These are phyloP conservation scores for Heliconius eleuchia DNA, from an alignment of 1,140 invertebrate genomes.

Conservation along the genomic window DNA sequence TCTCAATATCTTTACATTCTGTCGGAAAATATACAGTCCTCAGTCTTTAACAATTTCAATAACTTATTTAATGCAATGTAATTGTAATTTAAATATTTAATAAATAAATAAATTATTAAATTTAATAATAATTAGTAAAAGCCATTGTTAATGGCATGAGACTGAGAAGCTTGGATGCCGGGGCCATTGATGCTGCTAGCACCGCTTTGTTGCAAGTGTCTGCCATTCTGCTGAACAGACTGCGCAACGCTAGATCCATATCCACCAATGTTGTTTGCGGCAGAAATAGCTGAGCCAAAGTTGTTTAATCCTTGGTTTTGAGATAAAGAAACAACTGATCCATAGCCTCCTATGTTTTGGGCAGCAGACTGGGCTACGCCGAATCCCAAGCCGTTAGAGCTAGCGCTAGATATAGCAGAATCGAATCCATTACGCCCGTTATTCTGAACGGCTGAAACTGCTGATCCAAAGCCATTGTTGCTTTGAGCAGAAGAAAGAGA, in stretches of 20 bases:
- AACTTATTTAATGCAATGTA: neutral
- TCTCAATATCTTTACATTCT: conserved; percentile 49
- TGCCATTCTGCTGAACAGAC: conserved; percentile 51
- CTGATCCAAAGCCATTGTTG: conserved; percentile 49
- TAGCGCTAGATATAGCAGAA: conserved; percentile 48
- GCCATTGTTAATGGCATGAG: conserved; percentile 59
- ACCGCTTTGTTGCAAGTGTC: conserved; percentile 54
- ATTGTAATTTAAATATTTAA: neutral
- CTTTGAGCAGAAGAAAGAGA: conserved; percentile 54
- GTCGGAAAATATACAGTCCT: neutral
- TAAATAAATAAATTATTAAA: conserved; percentile 5
- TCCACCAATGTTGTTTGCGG: conserved; percentile 50
- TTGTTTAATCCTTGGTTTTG: conserved; percentile 39
- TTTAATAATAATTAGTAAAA: conserved; percentile 48
- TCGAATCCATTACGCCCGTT: conserved; percentile 45
- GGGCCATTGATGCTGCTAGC: conserved; percentile 63
- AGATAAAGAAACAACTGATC: conserved; percentile 53
- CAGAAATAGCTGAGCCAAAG: conserved; percentile 43
- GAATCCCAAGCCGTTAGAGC: conserved; percentile 48
- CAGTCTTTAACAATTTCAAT: neutral
- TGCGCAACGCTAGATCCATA: conserved; percentile 59
- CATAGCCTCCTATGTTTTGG: conserved; percentile 50
- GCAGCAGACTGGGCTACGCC: conserved; percentile 54
- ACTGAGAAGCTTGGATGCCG: conserved; percentile 62
- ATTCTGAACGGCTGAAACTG: conserved; percentile 45